These are phyloP conservation scores for Urocolius indicus DNA, from an alignment of 2,113 vertebrate species.

Conservation along the genomic window DNA sequence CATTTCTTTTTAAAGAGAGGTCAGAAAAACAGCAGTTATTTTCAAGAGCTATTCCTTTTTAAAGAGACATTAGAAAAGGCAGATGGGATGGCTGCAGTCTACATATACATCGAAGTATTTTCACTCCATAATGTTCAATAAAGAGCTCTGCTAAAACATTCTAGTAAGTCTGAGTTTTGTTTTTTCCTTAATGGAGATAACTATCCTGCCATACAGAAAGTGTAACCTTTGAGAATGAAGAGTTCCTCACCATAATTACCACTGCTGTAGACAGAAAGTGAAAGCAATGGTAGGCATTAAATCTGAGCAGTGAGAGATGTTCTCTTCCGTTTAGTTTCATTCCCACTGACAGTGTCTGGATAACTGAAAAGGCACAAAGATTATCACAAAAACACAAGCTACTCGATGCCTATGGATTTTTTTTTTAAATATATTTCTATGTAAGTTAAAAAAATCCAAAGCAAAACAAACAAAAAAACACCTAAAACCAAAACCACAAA, in stretches of 20 bases:
- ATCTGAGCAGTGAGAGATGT: slow-evolving; percentile 1
- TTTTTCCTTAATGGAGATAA: background rate
- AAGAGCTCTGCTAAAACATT: background rate
- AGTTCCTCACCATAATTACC: slow-evolving; percentile 10
- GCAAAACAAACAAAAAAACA: background rate
- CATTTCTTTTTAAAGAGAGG: background rate
- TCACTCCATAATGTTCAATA: background rate
- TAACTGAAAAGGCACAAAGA: slow-evolving; percentile 12
- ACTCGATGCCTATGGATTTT: background rate
- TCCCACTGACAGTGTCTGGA: background rate
- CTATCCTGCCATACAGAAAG: background rate
- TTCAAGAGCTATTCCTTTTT: background rate
- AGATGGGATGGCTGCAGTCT: background rate
- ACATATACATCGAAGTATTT: background rate
- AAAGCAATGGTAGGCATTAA: slow-evolving; percentile 46
- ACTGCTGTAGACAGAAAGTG: slow-evolving; percentile 64
- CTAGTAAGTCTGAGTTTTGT: background rate
- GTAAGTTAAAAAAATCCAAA: background rate
- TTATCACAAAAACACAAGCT: background rate
- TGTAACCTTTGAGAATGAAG: slow-evolving; percentile 11
- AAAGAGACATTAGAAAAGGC: background rate
- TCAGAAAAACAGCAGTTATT: background rate
- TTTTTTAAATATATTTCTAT: background rate
- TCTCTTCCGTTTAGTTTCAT: slow-evolving; percentile 48
- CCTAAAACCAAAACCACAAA: too few relatives aligned